Conservation (phyloP, 2,113 vertebrate genomes). For the Thymallus thymallus region DNA sequence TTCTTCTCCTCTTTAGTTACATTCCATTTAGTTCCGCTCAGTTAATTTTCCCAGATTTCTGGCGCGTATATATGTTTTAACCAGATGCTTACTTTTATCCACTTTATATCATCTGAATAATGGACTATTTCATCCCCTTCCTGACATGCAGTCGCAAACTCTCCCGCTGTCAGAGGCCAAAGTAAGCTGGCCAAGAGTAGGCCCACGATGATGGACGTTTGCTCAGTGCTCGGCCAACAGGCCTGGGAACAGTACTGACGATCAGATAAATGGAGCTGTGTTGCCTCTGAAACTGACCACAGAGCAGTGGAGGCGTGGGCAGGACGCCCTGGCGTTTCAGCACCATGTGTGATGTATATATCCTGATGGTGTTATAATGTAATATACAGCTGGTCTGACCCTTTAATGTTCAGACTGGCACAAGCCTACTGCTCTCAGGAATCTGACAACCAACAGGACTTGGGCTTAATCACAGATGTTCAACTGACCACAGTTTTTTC, state of each 20-base stretch:
- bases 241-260: slow-evolving; percentile 34
- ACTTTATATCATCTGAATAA: background rate
- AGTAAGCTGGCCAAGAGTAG: slow-evolving; percentile 5
- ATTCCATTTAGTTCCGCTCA: background rate
- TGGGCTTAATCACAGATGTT: background rate
- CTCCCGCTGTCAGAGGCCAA: slow-evolving; percentile 27
- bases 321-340: slow-evolving; percentile 30
- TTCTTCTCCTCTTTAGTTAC: background rate
- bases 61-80: slow-evolving; percentile 43
- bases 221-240: slow-evolving; percentile 6
- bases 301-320: slow-evolving; percentile 36
- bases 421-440: background rate
- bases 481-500: background rate
- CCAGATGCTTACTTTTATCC: slow-evolving; percentile 37
- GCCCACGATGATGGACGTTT: slow-evolving; percentile 26
- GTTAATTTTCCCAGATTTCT: background rate
- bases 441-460: slow-evolving; percentile 13
- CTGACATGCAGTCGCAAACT: background rate
- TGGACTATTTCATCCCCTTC: slow-evolving; percentile 8
- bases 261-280: slow-evolving; percentile 33
- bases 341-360: slow-evolving; percentile 16
- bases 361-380: slow-evolving; percentile 22
- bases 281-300: slow-evolving; percentile 10
- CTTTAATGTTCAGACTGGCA: slow-evolving; percentile 15
- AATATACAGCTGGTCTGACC: slow-evolving; percentile 26